Base-by-base conservation (phyloP, 2,888 invertebrate genomes). In the Malacosoma neustria region DNA sequence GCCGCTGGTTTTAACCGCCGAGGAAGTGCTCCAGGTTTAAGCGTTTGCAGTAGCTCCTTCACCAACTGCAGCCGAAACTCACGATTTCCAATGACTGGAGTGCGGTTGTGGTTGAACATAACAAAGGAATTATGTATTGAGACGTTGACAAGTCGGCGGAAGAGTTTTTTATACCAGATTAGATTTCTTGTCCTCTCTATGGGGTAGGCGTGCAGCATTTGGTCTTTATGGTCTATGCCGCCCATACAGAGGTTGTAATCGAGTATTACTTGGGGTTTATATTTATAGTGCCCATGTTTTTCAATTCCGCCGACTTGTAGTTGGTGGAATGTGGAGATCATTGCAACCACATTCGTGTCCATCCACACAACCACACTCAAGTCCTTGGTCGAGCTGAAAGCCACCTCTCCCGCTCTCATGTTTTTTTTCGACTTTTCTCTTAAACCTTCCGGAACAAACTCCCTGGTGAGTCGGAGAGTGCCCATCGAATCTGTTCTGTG, bases 311-410 rank as follows among this genome's bases (percentile, higher is more conserved):
- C 46, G 0, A 36, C 15, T 43, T 41, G 29, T 6, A 43, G 14
- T 4, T 14, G 2, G 30, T 53, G 49, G 33, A 41, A 49, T 9
- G 53, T 51, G 2, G 49, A 46, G 37, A 54, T 49, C 48, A 56
- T 45, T 31, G 46, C 41, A 31, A 49, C 50, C 11, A 55, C 9
- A 29, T 55, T 57, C 13, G 51, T 33, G 42, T 61, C 44, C 49
- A 60, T 35, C 51, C 72, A 48, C 65, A 72, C 34, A 66, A 74
- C 46, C 57, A 79, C 41, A 59, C 73, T 44, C 40, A 62, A 50
- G 37, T 61, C 59, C 33, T 45, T 30, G 38, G 34, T 36, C 33
- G 49, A 50, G 11, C 14, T 39, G 0, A 34, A 37, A 35, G 44
- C 30, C 31, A 48, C 35, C 33, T 48, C 47, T 12, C 47, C 47